These are phyloP conservation scores for Cephus pulcher DNA, from an alignment of 2,888 invertebrate genomes.

Conservation along the genomic window DNA sequence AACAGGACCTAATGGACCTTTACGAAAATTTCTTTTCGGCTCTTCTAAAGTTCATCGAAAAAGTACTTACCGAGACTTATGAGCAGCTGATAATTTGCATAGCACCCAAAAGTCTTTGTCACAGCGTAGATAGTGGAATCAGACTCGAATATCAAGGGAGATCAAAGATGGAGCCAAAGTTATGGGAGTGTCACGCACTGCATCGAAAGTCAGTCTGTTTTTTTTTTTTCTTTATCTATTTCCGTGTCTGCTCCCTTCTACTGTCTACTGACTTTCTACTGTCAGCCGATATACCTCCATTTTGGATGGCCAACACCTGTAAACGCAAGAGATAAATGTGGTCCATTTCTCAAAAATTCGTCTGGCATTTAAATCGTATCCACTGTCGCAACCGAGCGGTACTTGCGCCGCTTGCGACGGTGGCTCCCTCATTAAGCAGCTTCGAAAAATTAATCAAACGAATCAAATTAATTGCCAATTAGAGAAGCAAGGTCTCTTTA, in stretches of 20 bases:
- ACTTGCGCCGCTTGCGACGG: slow-evolving; percentile 10
- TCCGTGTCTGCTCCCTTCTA: no score
- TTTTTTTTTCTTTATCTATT: slow-evolving; percentile 4
- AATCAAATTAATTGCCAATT: slow-evolving; percentile 51
- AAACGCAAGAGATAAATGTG: slow-evolving; percentile 12
- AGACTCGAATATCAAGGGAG: no score
- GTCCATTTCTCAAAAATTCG: slow-evolving; percentile 17
- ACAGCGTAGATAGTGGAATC: no score
- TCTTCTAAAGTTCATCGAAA: slow-evolving; percentile 60
- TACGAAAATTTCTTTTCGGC: slow-evolving; percentile 40
- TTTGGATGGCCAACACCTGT: no score
- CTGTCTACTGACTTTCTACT: no score
- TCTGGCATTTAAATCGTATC: slow-evolving; percentile 24
- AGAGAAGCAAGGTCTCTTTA: slow-evolving; percentile 24
- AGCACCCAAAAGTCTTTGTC: no score
- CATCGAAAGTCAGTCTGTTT: background rate
- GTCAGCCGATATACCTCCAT: no score
- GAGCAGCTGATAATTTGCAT: slow-evolving; percentile 38
- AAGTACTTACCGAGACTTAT: slow-evolving; percentile 50
- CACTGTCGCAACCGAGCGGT: slow-evolving; percentile 8
- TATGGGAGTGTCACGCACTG: background rate
- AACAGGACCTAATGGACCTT: slow-evolving; percentile 50
- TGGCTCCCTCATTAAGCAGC: slow-evolving; percentile 13
- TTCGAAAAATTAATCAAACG: slow-evolving; percentile 39
- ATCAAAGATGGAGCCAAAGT: no score